Percentiles rank a stretch among this genome's conserved stretches.
phyloP scores from a whole-genome alignment of 2,888 invertebrate genomes.

The Chaetoderma sp. region DNA sequence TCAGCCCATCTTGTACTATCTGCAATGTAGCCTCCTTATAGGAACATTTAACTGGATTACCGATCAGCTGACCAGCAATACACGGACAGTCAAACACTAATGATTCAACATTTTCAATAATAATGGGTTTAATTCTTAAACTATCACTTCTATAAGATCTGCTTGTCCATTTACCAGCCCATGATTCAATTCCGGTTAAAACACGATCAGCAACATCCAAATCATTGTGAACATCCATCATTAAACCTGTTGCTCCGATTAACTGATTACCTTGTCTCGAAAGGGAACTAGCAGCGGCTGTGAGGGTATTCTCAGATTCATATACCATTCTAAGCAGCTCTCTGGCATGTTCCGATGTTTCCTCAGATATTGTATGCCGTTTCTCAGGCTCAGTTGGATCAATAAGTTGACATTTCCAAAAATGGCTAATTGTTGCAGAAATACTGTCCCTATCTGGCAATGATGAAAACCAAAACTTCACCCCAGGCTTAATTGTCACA shows the following conservation, averaged over 20 bases:
- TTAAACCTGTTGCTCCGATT: constrained; percentile 36
- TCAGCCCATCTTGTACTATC: constrained; percentile 18
- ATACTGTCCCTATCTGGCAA: constrained; percentile 43
- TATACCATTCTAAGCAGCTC: constrained; percentile 45
- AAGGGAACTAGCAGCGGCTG: constrained; percentile 44
- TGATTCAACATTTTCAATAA: background rate
- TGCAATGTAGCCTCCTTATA: constrained; percentile 9
- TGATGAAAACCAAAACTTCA: constrained; percentile 54
- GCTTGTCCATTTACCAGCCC: constrained; percentile 53
- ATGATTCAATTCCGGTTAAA: constrained; percentile 46
- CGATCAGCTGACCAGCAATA: background rate
- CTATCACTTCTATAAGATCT: too few species aligned
- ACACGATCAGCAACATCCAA: constrained; percentile 50
- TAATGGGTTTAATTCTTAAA: too few species aligned
- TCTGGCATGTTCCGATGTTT: constrained; percentile 1
- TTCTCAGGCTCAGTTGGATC: background rate
- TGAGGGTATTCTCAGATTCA: constrained; percentile 51
- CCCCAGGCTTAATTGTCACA: constrained; percentile 27
- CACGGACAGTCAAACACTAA: background rate
- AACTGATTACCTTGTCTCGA: constrained; percentile 50
- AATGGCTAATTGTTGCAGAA: constrained; percentile 45
- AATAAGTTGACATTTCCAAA: constrained; percentile 39
- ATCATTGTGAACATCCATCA: constrained; percentile 55
- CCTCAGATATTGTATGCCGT: background rate
- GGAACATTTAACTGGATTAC: background rate